These are phyloP conservation scores for Leucoraja erinaceus DNA, from an alignment of 2,113 vertebrate genomes.

Conservation along the genomic window DNA sequence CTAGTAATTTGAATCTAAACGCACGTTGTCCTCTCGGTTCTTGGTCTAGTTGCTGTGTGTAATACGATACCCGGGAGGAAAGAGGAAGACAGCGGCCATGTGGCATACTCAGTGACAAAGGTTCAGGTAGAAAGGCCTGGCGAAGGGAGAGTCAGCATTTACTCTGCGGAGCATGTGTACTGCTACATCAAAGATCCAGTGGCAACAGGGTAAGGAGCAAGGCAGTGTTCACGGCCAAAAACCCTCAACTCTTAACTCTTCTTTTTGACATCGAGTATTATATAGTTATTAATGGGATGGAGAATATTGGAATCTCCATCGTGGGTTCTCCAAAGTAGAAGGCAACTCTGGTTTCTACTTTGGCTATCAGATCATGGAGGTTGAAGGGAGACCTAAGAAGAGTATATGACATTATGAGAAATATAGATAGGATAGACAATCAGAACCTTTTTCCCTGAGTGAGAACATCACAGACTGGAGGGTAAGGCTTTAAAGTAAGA, in stretches of 20 bases:
- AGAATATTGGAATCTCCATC: too few species aligned
- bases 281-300: background rate
- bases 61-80: background rate
- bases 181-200: background rate
- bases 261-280: background rate
- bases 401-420: too few species aligned
- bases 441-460: too few species aligned
- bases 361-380: background rate
- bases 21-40: background rate
- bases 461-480: too few species aligned
- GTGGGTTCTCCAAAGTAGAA: too few species aligned
- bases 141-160: background rate
- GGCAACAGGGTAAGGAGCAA: background rate
- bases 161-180: constrained; percentile 2
- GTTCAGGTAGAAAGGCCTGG: background rate
- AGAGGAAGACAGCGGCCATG: background rate
- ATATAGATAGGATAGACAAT: too few species aligned
- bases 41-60: background rate
- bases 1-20: background rate
- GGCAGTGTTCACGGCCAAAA: background rate
- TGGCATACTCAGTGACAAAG: background rate
- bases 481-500: too few species aligned
- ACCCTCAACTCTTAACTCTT: background rate
- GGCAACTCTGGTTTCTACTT: background rate
- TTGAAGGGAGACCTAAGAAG: too few species aligned